Evolutionary conservation across 1,140 invertebrate species (phyloP).

Genomic region (Amphibalanus amphitrite): DNA sequence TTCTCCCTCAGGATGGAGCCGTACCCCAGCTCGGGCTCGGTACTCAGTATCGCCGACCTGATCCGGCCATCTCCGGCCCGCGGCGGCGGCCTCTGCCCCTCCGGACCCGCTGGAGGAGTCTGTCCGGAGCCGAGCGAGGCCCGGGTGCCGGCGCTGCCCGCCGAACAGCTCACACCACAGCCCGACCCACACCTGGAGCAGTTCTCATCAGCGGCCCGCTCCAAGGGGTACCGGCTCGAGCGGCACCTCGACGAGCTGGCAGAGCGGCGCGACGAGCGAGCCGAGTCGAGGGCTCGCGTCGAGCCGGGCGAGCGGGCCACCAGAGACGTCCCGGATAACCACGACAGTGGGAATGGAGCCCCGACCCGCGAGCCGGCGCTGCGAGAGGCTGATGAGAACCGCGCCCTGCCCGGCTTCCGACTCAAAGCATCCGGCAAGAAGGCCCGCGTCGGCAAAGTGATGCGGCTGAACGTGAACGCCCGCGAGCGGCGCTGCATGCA

Average conservation of each 20-base stretch:
- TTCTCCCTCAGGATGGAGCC: too few relatives aligned
- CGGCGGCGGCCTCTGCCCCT: background rate
- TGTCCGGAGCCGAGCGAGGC: background rate
- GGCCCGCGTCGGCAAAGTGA: conserved; percentile 52
- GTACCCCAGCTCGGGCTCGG: background rate
- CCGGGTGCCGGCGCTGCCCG: background rate
- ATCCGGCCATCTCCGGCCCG: background rate
- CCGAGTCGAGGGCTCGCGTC: background rate
- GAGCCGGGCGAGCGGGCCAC: background rate
- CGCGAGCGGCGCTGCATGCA: conserved; percentile 88
- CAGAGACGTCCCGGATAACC: background rate
- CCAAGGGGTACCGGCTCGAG: background rate
- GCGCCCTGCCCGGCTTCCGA: background rate
- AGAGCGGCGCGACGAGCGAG: background rate
- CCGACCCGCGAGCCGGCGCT: background rate
- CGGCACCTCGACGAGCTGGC: background rate
- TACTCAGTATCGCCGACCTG: background rate
- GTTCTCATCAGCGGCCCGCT: too few relatives aligned
- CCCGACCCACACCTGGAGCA: background rate
- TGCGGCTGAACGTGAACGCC: conserved; percentile 84
- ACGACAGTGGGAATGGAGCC: background rate
- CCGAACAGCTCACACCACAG: background rate
- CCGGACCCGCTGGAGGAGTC: background rate
- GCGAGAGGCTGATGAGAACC: background rate
- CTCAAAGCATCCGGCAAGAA: background rate